A percentile compares a stretch with the other conserved stretches of the same genome.
Evolutionary conservation across 92 coral and sea anemone species (phyloP).

Genomic region (Phymanthus crucifer): DNA sequence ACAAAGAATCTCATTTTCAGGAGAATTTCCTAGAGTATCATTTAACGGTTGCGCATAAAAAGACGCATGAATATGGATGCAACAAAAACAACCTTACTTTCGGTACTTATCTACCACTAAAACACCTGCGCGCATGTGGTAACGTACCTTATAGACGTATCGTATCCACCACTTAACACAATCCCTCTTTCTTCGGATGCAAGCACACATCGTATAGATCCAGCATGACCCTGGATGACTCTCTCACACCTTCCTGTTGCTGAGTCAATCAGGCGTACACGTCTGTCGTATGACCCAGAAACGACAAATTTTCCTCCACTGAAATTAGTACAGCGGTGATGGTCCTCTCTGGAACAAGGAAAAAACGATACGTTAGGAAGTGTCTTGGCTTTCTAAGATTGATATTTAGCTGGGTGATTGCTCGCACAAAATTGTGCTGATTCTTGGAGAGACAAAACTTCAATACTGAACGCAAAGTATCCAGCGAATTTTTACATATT

Average conservation of each 20-base stretch:
- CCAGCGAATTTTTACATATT: too few species aligned
- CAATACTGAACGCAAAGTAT: too few species aligned
- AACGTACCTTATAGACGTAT: constrained; percentile 66
- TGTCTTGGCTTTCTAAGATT: neutral
- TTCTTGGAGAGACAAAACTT: too few species aligned
- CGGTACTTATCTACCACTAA: too few species aligned
- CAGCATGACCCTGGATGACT: constrained; percentile 93
- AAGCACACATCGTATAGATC: constrained; percentile 85
- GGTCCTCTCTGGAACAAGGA: constrained; percentile 65
- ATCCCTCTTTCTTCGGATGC: constrained; percentile 79
- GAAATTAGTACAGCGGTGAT: constrained; percentile 79
- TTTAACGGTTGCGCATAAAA: too few species aligned
- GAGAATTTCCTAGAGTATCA: too few species aligned
- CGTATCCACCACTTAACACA: constrained; percentile 89
- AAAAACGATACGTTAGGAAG: neutral
- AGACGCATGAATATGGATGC: too few species aligned
- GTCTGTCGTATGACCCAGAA: constrained; percentile 89
- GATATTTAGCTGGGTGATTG: neutral
- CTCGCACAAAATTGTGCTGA: neutral
- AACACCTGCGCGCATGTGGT: too few species aligned
- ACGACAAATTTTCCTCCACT: constrained; percentile 85
- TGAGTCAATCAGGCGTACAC: constrained; percentile 75
- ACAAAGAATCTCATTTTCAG: too few species aligned
- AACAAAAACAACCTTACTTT: too few species aligned
- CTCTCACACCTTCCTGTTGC: constrained; percentile 82